phyloP scores from a whole-genome alignment of 2,888 invertebrate species.

The Platycnemis pennipes region DNA sequence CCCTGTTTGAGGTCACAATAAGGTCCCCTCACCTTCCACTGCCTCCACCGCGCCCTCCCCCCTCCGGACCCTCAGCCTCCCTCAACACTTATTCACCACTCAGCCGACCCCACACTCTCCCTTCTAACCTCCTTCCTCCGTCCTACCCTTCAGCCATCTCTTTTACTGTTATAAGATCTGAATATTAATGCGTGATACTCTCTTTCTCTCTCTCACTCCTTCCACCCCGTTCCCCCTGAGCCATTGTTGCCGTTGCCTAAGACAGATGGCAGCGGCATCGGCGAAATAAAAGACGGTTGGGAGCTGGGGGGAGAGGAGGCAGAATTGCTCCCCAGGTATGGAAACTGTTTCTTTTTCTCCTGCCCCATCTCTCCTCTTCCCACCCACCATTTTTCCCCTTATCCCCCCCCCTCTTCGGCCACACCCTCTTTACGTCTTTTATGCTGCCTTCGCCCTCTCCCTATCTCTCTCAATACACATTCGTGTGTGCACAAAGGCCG shows the following conservation, averaged over 20 bases:
- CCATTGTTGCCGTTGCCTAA: constrained; percentile 61
- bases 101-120: neutral
- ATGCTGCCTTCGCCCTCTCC: neutral
- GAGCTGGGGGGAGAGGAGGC: neutral
- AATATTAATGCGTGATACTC: constrained; percentile 67
- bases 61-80: neutral
- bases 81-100: constrained; percentile 42
- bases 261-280: constrained; percentile 67
- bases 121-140: neutral
- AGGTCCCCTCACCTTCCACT: neutral
- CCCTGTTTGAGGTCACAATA: constrained; percentile 10
- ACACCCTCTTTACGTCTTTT: constrained; percentile 8
- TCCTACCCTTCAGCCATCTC: constrained; percentile 55
- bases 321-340: constrained; percentile 60
- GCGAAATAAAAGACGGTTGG: constrained; percentile 58
- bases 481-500: too few relatives aligned
- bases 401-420: neutral
- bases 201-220: neutral
- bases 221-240: constrained; percentile 38
- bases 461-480: too few relatives aligned
- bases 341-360: neutral
- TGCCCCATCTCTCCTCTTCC: neutral
- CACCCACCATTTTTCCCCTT: neutral
- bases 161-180: constrained; percentile 67
- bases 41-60: neutral